A percentile compares a stretch with the other conserved stretches of the same genome.
phyloP scores from a whole-genome alignment of 64 coral and sea anemone species.

The Porites australiensis region DNA sequence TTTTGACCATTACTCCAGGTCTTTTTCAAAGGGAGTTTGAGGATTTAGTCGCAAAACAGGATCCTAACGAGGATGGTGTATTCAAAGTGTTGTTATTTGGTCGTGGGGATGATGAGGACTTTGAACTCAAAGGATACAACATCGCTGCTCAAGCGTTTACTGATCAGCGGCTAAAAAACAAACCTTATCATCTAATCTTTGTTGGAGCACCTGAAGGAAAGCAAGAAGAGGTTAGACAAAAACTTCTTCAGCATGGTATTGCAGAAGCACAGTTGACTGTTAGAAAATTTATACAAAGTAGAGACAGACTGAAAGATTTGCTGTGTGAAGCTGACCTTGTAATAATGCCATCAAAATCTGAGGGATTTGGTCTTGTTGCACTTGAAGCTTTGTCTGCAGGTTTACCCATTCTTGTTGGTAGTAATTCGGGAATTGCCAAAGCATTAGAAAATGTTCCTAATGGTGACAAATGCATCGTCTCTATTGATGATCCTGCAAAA shows the following conservation, averaged over 20 bases:
- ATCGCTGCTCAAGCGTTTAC: background rate
- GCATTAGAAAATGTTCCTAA: background rate
- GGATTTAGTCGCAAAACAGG: background rate
- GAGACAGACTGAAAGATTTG: background rate
- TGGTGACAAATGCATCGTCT: no score
- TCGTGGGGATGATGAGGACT: background rate
- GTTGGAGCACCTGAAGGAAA: background rate
- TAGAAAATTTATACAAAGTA: background rate
- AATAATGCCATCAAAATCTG: background rate
- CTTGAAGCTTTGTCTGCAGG: slow-evolving; percentile 32
- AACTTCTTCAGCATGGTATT: background rate
- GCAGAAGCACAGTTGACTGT: background rate
- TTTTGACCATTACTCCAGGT: background rate
- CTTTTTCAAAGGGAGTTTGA: background rate
- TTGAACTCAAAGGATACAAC: background rate
- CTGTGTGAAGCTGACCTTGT: background rate
- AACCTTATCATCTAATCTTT: background rate
- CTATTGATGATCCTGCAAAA: background rate
- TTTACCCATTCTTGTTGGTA: slow-evolving; percentile 11
- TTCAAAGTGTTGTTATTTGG: background rate
- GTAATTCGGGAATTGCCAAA: background rate
- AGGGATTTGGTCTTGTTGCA: slow-evolving; percentile 26
- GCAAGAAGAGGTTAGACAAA: background rate
- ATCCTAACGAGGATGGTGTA: background rate
- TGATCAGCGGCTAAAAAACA: background rate